Base-by-base conservation (phyloP, 2,113 vertebrate species). In the Atrichornis clamosus region DNA sequence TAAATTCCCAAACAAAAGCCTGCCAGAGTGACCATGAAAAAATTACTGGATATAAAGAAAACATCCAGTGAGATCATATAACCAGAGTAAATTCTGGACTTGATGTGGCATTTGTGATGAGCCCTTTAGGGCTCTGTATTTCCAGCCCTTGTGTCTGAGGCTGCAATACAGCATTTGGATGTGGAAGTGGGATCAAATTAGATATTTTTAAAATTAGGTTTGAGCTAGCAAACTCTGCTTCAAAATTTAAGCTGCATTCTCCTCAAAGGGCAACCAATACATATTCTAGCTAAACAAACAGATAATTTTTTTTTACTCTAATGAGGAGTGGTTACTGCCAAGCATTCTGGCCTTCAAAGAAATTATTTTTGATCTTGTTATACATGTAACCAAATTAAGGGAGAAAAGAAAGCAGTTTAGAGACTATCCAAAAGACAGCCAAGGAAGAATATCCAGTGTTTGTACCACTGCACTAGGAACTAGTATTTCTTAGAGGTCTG, bases 301-400 rank as follows among this genome's bases (percentile, higher is more conserved):
- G 37, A 70, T 35, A 76, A 5, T 5, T 39, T 42, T 74, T 53
- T 44, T 75, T 44, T 23, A 1, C 60, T 69, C 52, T 49, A 83
- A 83, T 55, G 32, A 65, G 22, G 30, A 72, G 15, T 46, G 20
- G 52, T 62, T 93, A 83, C 76, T 95, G 89, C 44, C 68, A 93
- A 94, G 53, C 62, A 86, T 87, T 73, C 82, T 81, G 68, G 59
- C 35, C 86, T 74, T 65, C 35, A 85, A 94, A 75, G 5, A 76
- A 84, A 70, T 84, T 82, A 75, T 28, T 87, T 91, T 60, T 92
- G 4, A 77, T 77, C 78, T 87, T 89, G 33, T 95, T 90, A 93
- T 27, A 83, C 10, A 41, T 3, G 6, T 89, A 96, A 90, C n/a
- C 60, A 85, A 84, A 91, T 92, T 72, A 92, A 78, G 5, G 41